Conservation (phyloP, 2,888 invertebrate species). For the Xanthostigma xanthostigma region DNA sequence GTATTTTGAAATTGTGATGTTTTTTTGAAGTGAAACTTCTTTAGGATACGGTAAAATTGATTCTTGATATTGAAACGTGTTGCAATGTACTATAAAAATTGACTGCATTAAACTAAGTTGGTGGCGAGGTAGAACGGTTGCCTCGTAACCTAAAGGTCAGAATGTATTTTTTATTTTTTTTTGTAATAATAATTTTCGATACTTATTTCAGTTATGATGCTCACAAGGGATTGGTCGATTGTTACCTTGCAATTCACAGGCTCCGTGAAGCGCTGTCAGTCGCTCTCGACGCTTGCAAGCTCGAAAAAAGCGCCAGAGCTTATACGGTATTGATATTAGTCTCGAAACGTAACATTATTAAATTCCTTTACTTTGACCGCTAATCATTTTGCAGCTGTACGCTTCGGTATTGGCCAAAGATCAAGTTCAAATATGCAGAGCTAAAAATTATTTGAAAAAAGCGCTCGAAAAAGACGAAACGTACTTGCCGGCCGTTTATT, state of each 20-base stretch:
- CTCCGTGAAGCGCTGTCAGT: slow-evolving; percentile 56
- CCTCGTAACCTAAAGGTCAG: too few species aligned
- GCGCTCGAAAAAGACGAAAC: slow-evolving; percentile 55
- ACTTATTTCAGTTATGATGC: slow-evolving; percentile 47
- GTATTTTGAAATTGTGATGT: background rate
- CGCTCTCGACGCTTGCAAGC: slow-evolving; percentile 55
- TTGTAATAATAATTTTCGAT: background rate
- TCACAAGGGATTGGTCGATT: slow-evolving; percentile 62
- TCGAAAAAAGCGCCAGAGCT: slow-evolving; percentile 56
- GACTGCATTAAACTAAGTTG: too few species aligned
- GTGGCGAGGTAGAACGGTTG: too few species aligned
- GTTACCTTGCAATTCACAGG: slow-evolving; percentile 51
- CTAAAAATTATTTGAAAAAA: slow-evolving; percentile 54
- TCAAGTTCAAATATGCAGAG: slow-evolving; percentile 39
- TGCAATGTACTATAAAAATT: too few species aligned
- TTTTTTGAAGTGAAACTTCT: too few species aligned
- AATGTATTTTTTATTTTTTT: too few species aligned
- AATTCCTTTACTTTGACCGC: background rate
- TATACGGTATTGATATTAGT: slow-evolving; percentile 41
- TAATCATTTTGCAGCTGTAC: slow-evolving; percentile 42
- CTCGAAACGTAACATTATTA: background rate
- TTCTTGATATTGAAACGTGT: too few species aligned
- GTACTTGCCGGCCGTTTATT: slow-evolving; percentile 57
- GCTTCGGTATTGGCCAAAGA: slow-evolving; percentile 59
- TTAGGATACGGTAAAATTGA: too few species aligned